Evolutionary conservation across 2,888 invertebrate species (phyloP).

Genomic region (Cerceris ruficornis): DNA sequence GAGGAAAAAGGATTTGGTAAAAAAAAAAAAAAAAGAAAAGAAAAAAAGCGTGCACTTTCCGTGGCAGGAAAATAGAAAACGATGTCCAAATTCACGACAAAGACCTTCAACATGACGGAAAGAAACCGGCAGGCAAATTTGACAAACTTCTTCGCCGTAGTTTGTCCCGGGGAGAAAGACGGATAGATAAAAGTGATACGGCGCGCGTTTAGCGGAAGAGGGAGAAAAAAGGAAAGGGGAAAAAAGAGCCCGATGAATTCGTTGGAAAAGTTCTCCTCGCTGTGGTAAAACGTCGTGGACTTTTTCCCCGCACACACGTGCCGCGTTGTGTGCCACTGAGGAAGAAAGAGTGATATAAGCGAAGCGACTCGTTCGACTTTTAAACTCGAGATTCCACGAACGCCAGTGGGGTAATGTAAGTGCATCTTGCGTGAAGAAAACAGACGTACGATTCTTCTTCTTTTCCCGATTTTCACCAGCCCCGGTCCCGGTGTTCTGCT

Average conservation of each 20-base stretch:
- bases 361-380: conserved; percentile 43
- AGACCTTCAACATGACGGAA: neutral
- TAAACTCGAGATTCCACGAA: conserved; percentile 29
- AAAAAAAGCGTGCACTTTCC: neutral
- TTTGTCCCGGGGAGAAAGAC: neutral
- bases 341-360: conserved; percentile 7
- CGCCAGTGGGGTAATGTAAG: conserved; percentile 7
- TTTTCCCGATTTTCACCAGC: neutral
- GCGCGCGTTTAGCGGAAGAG: neutral
- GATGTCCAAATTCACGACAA: neutral
- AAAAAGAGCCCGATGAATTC: conserved; percentile 13
- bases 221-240: neutral
- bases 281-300: neutral
- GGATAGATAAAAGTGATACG: neutral
- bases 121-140: neutral
- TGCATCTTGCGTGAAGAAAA: conserved; percentile 21
- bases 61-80: conserved; percentile 1
- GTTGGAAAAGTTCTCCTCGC: conserved; percentile 17
- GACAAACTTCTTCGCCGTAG: neutral
- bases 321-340: neutral
- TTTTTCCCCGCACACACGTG: neutral
- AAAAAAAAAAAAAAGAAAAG: too few species aligned
- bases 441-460: conserved; percentile 29
- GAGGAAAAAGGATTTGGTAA: too few species aligned
- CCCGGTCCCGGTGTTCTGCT: neutral